Percentiles rank a stretch among this genome's conserved stretches.
Evolutionary conservation across 2,888 invertebrate genomes (phyloP).

Genomic region (Hyles lineata): DNA sequence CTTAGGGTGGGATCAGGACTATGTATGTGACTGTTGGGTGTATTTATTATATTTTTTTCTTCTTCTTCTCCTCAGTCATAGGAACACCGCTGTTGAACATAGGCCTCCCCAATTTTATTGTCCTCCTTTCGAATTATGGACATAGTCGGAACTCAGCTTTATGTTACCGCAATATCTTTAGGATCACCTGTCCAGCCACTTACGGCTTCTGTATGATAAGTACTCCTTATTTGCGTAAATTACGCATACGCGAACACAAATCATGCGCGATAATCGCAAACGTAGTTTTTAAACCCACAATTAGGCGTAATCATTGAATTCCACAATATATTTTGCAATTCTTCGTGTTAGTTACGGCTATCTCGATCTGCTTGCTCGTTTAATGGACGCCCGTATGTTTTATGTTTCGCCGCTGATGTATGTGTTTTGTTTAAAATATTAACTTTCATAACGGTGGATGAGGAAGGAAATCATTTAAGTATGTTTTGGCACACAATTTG

Average conservation of each 20-base stretch:
- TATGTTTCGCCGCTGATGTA: conserved; percentile 23
- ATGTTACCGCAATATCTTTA: no score
- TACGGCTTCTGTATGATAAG: conserved; percentile 13
- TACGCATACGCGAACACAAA: conserved; percentile 2
- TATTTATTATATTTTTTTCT: no score
- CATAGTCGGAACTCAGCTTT: no score
- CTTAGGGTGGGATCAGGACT: no score
- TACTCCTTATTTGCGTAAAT: conserved; percentile 15
- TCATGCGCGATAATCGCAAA: conserved; percentile 9
- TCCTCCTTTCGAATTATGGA: no score
- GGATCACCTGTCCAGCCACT: not conserved
- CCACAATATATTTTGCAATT: conserved; percentile 28
- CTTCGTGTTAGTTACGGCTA: conserved; percentile 25
- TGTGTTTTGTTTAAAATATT: not conserved
- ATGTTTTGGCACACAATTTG: not conserved
- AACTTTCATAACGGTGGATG: conserved; percentile 34
- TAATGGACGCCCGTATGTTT: conserved; percentile 23
- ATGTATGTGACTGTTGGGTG: no score
- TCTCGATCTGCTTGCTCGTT: conserved; percentile 23
- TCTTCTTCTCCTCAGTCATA: no score
- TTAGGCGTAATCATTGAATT: conserved; percentile 23
- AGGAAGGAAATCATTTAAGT: conserved; percentile 28
- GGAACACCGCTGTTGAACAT: no score
- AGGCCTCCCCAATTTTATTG: no score
- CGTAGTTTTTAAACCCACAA: conserved; percentile 18